Conservation (phyloP, 2,797 vertebrate species). For the Rhabdomys pumilio region DNA sequence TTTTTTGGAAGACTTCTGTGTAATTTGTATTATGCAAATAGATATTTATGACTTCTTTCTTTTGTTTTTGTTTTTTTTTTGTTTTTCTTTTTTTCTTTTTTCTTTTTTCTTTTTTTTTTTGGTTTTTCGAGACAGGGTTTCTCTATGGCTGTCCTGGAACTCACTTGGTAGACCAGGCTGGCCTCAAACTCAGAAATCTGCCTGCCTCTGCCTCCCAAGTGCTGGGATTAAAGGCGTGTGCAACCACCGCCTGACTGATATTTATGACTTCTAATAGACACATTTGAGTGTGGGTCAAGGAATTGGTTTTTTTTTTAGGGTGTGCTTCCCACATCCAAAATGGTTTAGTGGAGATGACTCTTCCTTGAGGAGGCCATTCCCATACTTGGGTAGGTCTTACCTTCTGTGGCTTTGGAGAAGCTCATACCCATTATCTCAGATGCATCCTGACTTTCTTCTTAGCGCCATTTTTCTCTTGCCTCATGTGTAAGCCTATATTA, state of each 20-base stretch:
- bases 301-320: not conserved
- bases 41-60: not conserved
- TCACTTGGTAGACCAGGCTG: too few relatives aligned
- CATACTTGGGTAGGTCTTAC: not conserved
- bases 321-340: not conserved
- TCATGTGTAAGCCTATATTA: not conserved
- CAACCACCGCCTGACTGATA: too few relatives aligned
- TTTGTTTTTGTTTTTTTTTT: too few relatives aligned
- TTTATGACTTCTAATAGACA: not conserved
- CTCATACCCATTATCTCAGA: not conserved
- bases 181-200: too few relatives aligned
- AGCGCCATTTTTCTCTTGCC: not conserved
- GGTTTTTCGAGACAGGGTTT: too few relatives aligned
- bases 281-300: not conserved
- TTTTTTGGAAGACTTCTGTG: not conserved
- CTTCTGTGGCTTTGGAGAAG: not conserved
- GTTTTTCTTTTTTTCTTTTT: too few relatives aligned
- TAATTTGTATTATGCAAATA: not conserved
- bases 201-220: too few relatives aligned
- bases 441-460: not conserved
- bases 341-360: not conserved
- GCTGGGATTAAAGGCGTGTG: too few relatives aligned
- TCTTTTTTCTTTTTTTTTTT: too few relatives aligned
- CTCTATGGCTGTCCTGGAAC: too few relatives aligned
- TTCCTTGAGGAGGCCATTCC: not conserved